Base-by-base conservation (phyloP, 1,140 invertebrate species). In the Coelopa frigida region DNA sequence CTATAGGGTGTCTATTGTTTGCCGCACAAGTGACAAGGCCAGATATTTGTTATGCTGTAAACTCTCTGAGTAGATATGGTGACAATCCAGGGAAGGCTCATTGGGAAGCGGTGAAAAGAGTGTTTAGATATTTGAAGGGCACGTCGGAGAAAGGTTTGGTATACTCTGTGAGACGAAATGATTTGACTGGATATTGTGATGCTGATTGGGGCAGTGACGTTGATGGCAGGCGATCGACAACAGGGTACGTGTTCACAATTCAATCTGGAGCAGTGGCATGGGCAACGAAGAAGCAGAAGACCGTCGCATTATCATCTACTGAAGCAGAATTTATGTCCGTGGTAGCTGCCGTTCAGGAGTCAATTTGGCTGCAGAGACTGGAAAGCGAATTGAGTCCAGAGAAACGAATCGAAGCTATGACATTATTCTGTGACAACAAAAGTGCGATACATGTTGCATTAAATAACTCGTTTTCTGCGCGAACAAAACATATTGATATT, bases 1-100 rank as follows among this genome's bases (percentile, higher is more conserved):
- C 44, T 4, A 52, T 72, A 5, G 64, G 71, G 10, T 23, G 54
- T 3, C 45, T 73, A 3, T 50, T 72, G 36, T 73, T 68, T 39
- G 5, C 66, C 2, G 29, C 62, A 0, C 18, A 51, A 4, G 54
- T 35, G 23, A 70, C 70, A 8, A 51, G 70, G 48, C 70, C 71
- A 24, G 68, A 74, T 50, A 21, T 44, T 7, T 15, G 26, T n/a
- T 45, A 14, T 36, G 53, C 61, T 4, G 62, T 63, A n/a, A 56
- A 53, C 35, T 31, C 23, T 2, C 38, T 48, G 12, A 56, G 52
- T 48, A 27, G 48, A 41, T 71, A 58, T 46, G 43, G 38, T 33
- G 29, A 46, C 11, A 46, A 58, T 33, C 53, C 53, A 10, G 51
- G 48, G 3, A 27, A 37, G 22, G 44, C 23, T 8, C 21, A 26